These are phyloP conservation scores for Vireo griseus DNA, from an alignment of 2,797 vertebrate species.

Conservation along the genomic window DNA sequence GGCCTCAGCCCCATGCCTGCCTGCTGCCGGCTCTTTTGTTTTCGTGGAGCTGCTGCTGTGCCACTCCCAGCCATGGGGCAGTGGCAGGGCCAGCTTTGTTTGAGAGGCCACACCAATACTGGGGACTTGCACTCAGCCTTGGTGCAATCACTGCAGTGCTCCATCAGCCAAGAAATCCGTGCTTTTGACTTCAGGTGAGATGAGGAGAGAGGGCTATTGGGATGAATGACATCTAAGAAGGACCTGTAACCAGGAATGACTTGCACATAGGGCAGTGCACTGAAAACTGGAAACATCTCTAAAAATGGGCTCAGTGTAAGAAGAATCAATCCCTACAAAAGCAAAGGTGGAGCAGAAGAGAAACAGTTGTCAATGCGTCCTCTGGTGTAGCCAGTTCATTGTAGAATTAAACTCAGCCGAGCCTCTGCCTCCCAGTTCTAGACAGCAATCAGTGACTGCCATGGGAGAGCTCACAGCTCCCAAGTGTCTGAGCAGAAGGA, in stretches of 20 bases:
- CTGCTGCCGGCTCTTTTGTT: not conserved
- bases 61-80: rapidly evolving
- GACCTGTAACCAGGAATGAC: not conserved
- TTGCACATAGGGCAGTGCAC: not conserved
- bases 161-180: not conserved
- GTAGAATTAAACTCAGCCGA: not conserved
- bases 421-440: not conserved
- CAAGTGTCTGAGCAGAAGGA: rapidly evolving
- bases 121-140: not conserved
- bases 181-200: not conserved
- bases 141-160: not conserved
- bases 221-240: not conserved
- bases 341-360: not conserved
- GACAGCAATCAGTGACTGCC: not conserved
- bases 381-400: not conserved
- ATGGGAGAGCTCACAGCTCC: not conserved
- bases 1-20: rapidly evolving
- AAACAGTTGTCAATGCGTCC: not conserved
- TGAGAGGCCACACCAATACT: not conserved
- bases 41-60: not conserved
- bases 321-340: not conserved
- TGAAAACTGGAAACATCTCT: not conserved
- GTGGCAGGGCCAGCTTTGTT: not conserved
- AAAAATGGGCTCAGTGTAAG: not conserved
- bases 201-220: not conserved